Evolutionary conservation across 2,113 vertebrate species (phyloP).

Genomic region (Nasalis larvatus): DNA sequence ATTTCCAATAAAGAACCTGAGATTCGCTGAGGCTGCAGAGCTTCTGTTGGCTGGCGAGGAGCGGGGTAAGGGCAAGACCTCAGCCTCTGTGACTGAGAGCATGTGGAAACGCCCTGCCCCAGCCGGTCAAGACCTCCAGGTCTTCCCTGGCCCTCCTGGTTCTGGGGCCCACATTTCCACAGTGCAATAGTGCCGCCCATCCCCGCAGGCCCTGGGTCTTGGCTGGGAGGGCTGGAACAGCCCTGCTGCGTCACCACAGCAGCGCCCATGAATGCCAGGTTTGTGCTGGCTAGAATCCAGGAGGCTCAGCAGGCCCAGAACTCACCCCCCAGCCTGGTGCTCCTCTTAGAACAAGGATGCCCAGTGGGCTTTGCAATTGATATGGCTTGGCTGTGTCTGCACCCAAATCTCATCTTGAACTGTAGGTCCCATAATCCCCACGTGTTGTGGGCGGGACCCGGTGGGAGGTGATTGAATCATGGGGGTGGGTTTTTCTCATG

Average conservation of each 20-base stretch:
- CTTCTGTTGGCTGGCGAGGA: neutral
- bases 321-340: neutral
- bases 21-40: neutral
- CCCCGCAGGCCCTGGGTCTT: neutral
- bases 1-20: neutral
- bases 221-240: neutral
- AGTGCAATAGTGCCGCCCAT: neutral
- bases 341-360: neutral
- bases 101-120: neutral
- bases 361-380: neutral
- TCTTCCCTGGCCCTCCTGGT: neutral
- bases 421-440: no score
- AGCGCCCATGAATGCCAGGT: neutral
- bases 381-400: no score
- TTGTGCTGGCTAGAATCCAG: neutral
- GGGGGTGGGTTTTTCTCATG: no score
- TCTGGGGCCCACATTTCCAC: neutral
- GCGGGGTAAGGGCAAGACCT: no score
- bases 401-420: no score
- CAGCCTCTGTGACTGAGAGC: neutral
- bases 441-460: no score
- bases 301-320: no score
- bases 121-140: neutral
- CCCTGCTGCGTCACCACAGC: neutral
- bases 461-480: no score